phyloP scores from a whole-genome alignment of 2,113 vertebrate species.

The Miniopterus natalensis region DNA sequence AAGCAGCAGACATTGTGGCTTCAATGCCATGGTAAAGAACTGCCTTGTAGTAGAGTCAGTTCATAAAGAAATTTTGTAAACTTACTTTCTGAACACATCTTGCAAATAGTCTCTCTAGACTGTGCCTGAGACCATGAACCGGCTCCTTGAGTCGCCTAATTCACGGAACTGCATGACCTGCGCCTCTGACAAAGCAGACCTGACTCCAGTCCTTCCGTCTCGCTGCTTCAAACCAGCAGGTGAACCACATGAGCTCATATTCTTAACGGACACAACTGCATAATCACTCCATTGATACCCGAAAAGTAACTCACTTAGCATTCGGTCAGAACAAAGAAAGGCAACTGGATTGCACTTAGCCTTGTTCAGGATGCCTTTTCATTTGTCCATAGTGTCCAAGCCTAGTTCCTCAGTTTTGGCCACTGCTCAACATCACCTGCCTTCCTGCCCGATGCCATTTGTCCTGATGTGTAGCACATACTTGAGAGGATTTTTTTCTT shows the following conservation, averaged over 20 bases:
- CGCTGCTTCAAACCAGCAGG: conserved; percentile 70
- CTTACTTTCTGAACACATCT: conserved; percentile 1
- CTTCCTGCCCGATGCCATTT: conserved; percentile 12
- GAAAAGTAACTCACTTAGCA: conserved; percentile 70
- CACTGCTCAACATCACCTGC: neutral
- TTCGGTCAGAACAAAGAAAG: conserved; percentile 63
- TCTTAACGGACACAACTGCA: conserved; percentile 72
- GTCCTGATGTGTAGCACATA: neutral
- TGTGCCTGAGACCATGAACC: neutral
- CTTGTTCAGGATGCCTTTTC: conserved; percentile 36
- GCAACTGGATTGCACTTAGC: conserved; percentile 49
- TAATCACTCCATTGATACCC: conserved; percentile 46
- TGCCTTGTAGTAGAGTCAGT: neutral
- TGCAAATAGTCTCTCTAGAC: neutral
- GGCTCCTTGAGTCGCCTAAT: neutral
- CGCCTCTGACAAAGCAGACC: conserved; percentile 38
- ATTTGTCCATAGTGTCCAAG: neutral
- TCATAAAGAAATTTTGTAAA: neutral
- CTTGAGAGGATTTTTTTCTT: neutral
- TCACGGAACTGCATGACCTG: neutral
- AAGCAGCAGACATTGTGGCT: neutral
- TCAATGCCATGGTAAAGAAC: neutral
- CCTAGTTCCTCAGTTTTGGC: neutral
- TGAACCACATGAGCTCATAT: conserved; percentile 68
- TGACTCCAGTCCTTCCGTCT: conserved; percentile 64